Evolutionary conservation across 2,888 invertebrate species (phyloP).

Genomic region (Ectobius pallidus): DNA sequence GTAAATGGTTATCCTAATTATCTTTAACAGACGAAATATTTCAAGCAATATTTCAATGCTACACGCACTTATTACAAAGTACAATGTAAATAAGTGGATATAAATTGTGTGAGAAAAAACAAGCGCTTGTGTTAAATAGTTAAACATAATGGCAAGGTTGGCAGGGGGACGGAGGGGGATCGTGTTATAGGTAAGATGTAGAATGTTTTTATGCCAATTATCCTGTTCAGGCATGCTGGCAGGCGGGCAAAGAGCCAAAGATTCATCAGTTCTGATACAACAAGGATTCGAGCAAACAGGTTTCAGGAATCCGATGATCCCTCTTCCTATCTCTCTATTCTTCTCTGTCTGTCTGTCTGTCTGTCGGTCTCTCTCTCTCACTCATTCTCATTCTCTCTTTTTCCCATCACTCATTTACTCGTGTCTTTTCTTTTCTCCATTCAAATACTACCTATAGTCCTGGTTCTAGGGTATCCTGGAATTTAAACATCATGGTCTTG

Average conservation of each 20-base stretch:
- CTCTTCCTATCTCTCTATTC: neutral
- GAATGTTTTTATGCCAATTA: constrained; percentile 38
- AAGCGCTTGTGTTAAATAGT: neutral
- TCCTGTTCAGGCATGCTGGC: constrained; percentile 31
- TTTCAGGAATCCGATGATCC: constrained; percentile 24
- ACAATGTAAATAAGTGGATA: neutral
- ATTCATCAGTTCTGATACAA: constrained; percentile 34
- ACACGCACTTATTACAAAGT: too few species aligned
- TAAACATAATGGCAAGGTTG: neutral
- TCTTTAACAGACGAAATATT: too few species aligned
- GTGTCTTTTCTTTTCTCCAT: too few species aligned
- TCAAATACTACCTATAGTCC: too few species aligned
- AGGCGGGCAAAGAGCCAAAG: constrained; percentile 33
- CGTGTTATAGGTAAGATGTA: constrained; percentile 9
- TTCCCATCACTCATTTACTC: too few species aligned
- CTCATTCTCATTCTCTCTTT: too few species aligned
- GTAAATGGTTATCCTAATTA: too few species aligned
- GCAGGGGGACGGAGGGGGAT: neutral
- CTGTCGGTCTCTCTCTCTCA: too few species aligned
- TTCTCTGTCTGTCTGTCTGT: neutral
- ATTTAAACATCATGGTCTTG: too few species aligned
- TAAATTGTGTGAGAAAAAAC: neutral
- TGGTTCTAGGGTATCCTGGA: too few species aligned
- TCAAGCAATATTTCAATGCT: too few species aligned
- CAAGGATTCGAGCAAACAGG: constrained; percentile 24